Conservation (phyloP, 2,797 vertebrate genomes). For the Cuculus canorus region DNA sequence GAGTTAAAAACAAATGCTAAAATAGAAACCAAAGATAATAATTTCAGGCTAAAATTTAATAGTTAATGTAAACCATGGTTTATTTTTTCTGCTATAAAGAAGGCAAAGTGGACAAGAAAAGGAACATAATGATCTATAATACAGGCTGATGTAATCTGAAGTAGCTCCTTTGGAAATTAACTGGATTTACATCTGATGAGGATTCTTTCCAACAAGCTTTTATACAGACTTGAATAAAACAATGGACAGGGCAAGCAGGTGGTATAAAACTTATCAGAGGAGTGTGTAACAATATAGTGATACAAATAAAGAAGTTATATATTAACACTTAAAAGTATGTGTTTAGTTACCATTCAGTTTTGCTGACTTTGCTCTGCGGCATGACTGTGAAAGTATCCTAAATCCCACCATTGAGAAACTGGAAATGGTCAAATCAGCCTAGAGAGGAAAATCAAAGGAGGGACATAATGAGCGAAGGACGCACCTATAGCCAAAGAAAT, state of each 20-base stretch:
- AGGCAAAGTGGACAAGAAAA: not conserved
- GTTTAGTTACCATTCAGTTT: not conserved
- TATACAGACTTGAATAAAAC: not conserved
- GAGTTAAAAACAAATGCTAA: not conserved
- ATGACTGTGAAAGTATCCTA: not conserved
- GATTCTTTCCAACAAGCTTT: not conserved
- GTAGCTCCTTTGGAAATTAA: not conserved
- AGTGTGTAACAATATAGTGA: not conserved
- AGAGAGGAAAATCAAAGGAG: not conserved
- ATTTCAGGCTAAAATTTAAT: constrained; percentile 12
- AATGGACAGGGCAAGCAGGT: not conserved
- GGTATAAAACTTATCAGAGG: not conserved
- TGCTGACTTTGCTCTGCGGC: not conserved
- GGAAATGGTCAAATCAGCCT: not conserved
- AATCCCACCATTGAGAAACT: not conserved
- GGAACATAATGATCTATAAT: not conserved
- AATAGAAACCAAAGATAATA: not conserved
- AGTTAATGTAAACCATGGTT: not conserved
- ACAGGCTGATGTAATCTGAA: not conserved
- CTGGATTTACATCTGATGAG: not conserved
- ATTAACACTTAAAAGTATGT: not conserved
- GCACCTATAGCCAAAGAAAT: not conserved
- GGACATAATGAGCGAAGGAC: not conserved
- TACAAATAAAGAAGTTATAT: not conserved
- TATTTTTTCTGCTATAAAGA: constrained; percentile 19